phyloP scores from a whole-genome alignment of 2,888 invertebrate species.

The Drosophila bunnanda region DNA sequence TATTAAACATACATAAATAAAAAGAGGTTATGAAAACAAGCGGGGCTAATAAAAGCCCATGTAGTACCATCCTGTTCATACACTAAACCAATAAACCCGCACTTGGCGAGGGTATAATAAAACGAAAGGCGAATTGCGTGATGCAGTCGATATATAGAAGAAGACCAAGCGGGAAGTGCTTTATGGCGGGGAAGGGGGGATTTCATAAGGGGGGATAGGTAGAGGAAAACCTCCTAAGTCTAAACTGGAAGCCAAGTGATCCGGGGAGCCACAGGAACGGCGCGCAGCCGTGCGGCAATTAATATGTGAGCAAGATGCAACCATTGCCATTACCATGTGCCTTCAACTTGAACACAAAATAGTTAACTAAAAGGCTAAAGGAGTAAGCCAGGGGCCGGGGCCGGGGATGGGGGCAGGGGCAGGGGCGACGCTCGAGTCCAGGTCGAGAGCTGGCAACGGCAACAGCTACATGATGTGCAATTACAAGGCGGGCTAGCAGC shows the following conservation, averaged over 20 bases:
- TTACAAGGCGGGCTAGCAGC: constrained; percentile 56
- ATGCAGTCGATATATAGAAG: constrained; percentile 19
- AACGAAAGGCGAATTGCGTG: constrained; percentile 63
- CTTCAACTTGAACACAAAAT: constrained; percentile 81
- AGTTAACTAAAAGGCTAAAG: constrained; percentile 78
- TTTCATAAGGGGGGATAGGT: neutral
- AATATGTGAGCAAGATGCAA: constrained; percentile 80
- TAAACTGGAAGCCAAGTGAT: constrained; percentile 36
- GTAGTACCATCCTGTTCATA: neutral
- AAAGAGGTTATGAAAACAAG: constrained; percentile 2
- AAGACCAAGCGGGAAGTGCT: constrained; percentile 28
- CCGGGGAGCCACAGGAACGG: constrained; percentile 68
- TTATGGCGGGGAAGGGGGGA: constrained; percentile 30
- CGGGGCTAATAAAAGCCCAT: neutral
- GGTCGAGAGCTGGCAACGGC: constrained; percentile 61
- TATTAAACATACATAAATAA: neutral
- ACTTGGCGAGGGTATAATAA: constrained; percentile 23
- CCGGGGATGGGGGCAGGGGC: neutral
- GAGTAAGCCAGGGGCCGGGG: neutral
- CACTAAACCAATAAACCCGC: constrained; percentile 14
- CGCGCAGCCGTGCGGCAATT: constrained; percentile 81
- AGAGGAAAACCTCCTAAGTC: constrained; percentile 17
- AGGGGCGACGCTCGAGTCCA: constrained; percentile 29
- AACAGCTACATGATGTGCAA: constrained; percentile 63
- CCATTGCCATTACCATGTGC: constrained; percentile 81